Percentiles rank a stretch among this genome's conserved stretches.
Conservation (phyloP, 1,140 invertebrate species). For the Drosophila persimilis region DNA sequence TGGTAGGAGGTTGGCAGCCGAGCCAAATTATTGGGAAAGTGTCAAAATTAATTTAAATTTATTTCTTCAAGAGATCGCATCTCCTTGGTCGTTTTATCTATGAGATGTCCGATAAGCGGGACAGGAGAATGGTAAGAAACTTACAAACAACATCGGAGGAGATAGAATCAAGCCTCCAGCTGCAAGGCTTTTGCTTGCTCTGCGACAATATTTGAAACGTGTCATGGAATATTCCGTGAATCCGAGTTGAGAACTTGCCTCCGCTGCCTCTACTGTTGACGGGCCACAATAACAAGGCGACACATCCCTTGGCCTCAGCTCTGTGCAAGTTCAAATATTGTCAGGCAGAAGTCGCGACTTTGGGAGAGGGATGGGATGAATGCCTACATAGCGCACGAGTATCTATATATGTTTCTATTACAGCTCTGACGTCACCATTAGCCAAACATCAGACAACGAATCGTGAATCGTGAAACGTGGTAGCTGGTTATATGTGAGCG, state of each 20-base stretch:
- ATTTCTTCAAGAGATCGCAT: constrained; percentile 1
- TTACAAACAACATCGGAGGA: constrained; percentile 39
- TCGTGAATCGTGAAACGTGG: constrained; percentile 25
- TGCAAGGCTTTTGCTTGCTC: constrained; percentile 55
- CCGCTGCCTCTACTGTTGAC: constrained; percentile 15
- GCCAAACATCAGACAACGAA: constrained; percentile 29
- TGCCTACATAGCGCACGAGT: too few relatives aligned
- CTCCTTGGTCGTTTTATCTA: constrained; percentile 11
- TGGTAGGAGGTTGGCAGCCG: background rate
- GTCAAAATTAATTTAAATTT: constrained; percentile 52
- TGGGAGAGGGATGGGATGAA: too few relatives aligned
- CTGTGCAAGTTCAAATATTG: constrained; percentile 72
- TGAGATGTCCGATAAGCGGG: constrained; percentile 51
- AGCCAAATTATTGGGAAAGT: constrained; percentile 46
- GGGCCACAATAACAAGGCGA: constrained; percentile 37
- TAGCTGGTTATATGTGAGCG: constrained; percentile 53
- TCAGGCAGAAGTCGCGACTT: constrained; percentile 20
- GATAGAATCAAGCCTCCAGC: constrained; percentile 22
- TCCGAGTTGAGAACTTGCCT: constrained; percentile 29
- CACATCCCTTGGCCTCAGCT: constrained; percentile 49
- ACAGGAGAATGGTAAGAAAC: constrained; percentile 29
- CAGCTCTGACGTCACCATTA: constrained; percentile 54
- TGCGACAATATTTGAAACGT: constrained; percentile 76
- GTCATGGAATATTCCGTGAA: constrained; percentile 75
- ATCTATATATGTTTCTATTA: constrained; percentile 47